A percentile compares a stretch with the other conserved stretches of the same genome.
These are phyloP conservation scores for Mythimna loreyi DNA, from an alignment of 2,888 invertebrate genomes.

Conservation along the genomic window DNA sequence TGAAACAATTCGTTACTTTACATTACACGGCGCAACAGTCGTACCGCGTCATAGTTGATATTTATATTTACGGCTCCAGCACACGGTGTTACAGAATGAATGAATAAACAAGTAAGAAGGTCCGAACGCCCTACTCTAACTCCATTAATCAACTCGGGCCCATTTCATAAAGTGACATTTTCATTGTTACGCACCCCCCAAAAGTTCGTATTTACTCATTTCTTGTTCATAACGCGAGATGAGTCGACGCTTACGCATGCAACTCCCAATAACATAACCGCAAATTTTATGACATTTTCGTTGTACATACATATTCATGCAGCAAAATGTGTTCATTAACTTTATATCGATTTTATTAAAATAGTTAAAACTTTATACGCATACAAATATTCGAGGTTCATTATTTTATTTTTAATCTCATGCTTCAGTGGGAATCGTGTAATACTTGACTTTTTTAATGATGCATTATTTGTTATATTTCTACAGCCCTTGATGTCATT, in stretches of 20 bases:
- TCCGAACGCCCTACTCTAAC: constrained; percentile 77
- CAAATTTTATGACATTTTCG: constrained; percentile 65
- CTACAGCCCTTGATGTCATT: background rate
- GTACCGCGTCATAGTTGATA: constrained; percentile 59
- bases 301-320: constrained; percentile 59
- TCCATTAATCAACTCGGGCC: constrained; percentile 87
- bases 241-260: constrained; percentile 73
- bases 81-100: constrained; percentile 65
- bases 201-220: constrained; percentile 85
- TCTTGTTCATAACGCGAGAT: constrained; percentile 79
- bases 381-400: constrained; percentile 25
- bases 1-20: constrained; percentile 50
- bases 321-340: constrained; percentile 48
- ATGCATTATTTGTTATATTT: background rate
- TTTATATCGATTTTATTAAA: constrained; percentile 53
- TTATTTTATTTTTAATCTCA: constrained; percentile 26
- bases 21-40: constrained; percentile 32
- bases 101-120: constrained; percentile 84
- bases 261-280: constrained; percentile 77
- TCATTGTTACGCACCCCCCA: constrained; percentile 84
- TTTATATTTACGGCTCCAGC: constrained; percentile 71
- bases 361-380: constrained; percentile 30
- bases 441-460: background rate
- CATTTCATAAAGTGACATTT: constrained; percentile 89
- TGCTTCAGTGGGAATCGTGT: constrained; percentile 6